phyloP scores from a whole-genome alignment of 2,797 vertebrate genomes.

The Margarornis squamiger region DNA sequence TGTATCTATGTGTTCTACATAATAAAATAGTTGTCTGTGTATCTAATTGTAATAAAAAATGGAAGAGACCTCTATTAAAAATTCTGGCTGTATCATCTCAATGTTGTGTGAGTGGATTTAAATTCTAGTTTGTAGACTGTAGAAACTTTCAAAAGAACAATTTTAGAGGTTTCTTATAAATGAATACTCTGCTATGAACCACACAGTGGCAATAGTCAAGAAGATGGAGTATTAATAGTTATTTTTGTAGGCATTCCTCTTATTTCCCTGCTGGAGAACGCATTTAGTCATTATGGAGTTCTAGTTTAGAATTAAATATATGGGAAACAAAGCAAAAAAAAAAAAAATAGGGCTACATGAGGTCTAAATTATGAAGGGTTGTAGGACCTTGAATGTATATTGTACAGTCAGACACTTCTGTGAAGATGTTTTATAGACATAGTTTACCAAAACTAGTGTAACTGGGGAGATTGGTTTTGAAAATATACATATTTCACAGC shows the following conservation, averaged over 20 bases:
- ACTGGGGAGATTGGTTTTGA: neutral
- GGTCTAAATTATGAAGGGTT: fast-evolving
- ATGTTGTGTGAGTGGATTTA: neutral
- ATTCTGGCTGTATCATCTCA: fast-evolving
- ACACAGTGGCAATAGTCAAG: too few species aligned
- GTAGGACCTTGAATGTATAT: fast-evolving
- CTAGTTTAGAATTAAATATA: fast-evolving
- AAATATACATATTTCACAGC: fast-evolving
- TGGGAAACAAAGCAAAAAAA: neutral
- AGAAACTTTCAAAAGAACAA: fast-evolving
- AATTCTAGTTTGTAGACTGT: neutral
- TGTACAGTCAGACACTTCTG: fast-evolving
- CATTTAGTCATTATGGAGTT: neutral
- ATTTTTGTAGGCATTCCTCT: fast-evolving
- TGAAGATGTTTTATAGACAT: neutral
- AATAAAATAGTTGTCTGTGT: fast-evolving
- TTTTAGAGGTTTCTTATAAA: neutral
- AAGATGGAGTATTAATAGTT: fast-evolving
- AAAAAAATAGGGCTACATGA: fast-evolving
- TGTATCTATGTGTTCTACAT: fast-evolving
- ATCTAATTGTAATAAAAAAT: fast-evolving
- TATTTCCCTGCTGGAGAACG: neutral
- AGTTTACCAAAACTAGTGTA: neutral
- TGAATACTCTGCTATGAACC: fast-evolving
- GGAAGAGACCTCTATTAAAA: too few species aligned